Evolutionary conservation across 1,140 invertebrate species (phyloP).

Genomic region (Pinna nobilis): DNA sequence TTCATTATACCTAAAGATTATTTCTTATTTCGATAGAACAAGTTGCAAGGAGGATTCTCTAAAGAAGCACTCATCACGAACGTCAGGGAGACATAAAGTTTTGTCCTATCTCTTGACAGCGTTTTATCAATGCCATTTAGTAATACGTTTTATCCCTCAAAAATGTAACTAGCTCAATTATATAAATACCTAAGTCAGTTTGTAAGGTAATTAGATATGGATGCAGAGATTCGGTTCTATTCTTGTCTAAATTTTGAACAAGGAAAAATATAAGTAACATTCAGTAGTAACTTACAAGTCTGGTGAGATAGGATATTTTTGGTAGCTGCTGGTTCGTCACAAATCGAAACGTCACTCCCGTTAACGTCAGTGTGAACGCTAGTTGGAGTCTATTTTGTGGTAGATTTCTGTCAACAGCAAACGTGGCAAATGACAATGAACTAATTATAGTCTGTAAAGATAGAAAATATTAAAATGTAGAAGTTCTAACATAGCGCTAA

Average conservation of each 20-base stretch:
- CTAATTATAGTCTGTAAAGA: slow-evolving; percentile 65
- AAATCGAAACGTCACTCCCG: slow-evolving; percentile 69
- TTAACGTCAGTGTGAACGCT: slow-evolving; percentile 66
- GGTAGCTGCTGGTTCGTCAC: slow-evolving; percentile 68
- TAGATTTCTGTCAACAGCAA: slow-evolving; percentile 53
- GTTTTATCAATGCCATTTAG: no score
- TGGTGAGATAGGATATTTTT: slow-evolving; percentile 68
- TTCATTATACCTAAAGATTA: no score
- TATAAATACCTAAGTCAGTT: neutral
- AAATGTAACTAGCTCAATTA: no score
- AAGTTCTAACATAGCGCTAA: no score
- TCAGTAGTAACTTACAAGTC: slow-evolving; percentile 69
- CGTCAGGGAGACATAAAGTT: no score
- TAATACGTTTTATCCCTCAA: no score
- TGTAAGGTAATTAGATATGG: neutral
- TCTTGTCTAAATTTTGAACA: neutral
- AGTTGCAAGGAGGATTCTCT: no score
- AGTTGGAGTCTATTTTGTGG: slow-evolving; percentile 65
- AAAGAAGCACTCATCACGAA: no score
- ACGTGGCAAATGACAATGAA: slow-evolving; percentile 65
- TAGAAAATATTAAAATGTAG: slow-evolving; percentile 23
- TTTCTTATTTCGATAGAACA: no score
- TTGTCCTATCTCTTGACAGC: no score
- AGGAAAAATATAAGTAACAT: slow-evolving; percentile 4
- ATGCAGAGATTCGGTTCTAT: neutral